Evolutionary conservation across 2,888 invertebrate genomes (phyloP).

Genomic region (Mythimna impura): DNA sequence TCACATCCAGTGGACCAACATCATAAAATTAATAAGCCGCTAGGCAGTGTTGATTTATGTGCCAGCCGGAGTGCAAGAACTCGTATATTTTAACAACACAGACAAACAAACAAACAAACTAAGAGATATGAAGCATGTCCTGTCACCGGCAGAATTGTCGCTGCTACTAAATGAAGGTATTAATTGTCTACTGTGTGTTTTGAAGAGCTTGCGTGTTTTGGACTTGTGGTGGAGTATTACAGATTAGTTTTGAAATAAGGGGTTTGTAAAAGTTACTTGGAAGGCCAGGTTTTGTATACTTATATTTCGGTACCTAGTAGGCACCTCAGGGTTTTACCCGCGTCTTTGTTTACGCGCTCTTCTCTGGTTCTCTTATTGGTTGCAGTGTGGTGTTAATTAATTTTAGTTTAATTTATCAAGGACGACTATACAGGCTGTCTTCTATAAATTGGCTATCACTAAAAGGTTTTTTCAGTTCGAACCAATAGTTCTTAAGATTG

Average conservation of each 20-base stretch:
- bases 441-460: too few relatives aligned
- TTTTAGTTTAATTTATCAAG: too few relatives aligned
- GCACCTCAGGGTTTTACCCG: too few relatives aligned
- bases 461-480: too few relatives aligned
- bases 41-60: slow-evolving; percentile 88
- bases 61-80: slow-evolving; percentile 79
- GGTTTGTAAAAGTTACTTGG: not conserved
- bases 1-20: slow-evolving; percentile 70
- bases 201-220: slow-evolving; percentile 23
- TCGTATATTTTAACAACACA: slow-evolving; percentile 85
- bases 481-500: too few relatives aligned
- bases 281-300: not conserved
- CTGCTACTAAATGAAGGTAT: slow-evolving; percentile 76
- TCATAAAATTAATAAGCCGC: slow-evolving; percentile 88
- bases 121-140: slow-evolving; percentile 74
- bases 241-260: not conserved
- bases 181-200: slow-evolving; percentile 69
- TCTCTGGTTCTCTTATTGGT: too few relatives aligned
- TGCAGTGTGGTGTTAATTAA: too few relatives aligned
- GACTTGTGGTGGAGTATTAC: not conserved
- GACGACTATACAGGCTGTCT: too few relatives aligned
- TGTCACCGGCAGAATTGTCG: slow-evolving; percentile 75
- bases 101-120: slow-evolving; percentile 77
- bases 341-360: too few relatives aligned
- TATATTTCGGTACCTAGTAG: too few relatives aligned